These are phyloP conservation scores for Hystrix cristata DNA, from an alignment of 2,113 vertebrate genomes.

Conservation along the genomic window DNA sequence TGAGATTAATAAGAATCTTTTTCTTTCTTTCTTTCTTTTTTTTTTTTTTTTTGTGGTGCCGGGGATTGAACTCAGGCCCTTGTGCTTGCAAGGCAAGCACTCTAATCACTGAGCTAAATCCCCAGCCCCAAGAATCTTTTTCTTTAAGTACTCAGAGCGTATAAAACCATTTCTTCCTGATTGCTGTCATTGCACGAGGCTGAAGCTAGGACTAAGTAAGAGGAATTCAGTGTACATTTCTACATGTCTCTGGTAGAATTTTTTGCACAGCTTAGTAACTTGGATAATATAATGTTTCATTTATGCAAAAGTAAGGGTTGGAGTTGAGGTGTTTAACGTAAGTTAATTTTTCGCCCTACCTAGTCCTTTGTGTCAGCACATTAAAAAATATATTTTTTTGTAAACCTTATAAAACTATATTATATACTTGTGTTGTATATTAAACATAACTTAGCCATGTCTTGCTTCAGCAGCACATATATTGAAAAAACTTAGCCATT, in stretches of 20 bases:
- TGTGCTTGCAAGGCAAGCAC: no score
- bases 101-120: no score
- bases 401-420: conserved; percentile 13
- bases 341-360: neutral
- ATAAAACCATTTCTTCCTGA: neutral
- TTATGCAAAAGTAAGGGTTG: neutral
- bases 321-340: neutral
- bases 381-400: conserved; percentile 49
- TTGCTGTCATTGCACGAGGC: neutral
- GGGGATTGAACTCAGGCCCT: no score
- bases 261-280: conserved; percentile 41
- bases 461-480: no score
- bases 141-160: neutral
- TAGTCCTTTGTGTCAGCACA: conserved; percentile 9
- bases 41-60: no score
- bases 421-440: neutral
- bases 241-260: neutral
- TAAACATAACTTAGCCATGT: neutral
- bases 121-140: neutral
- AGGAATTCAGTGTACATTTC: neutral
- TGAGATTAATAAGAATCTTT: conserved; percentile 16
- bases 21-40: neutral
- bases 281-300: conserved; percentile 36
- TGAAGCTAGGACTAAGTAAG: neutral
- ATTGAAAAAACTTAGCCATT: neutral